Evolutionary conservation across 2,797 vertebrate species (phyloP).

Genomic region (Siniperca scherzeri): DNA sequence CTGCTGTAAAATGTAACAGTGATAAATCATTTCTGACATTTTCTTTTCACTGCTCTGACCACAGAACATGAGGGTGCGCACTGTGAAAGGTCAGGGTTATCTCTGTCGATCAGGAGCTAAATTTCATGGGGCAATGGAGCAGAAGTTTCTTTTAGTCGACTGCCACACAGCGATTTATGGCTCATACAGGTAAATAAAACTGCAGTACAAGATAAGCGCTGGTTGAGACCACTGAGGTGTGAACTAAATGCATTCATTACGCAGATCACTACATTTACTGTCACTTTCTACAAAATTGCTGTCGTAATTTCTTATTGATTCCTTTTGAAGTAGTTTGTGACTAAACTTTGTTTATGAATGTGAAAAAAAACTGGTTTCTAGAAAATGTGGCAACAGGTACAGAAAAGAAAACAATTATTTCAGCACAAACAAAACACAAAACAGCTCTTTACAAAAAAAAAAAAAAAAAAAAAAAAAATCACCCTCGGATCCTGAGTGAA

Average conservation of each 20-base stretch:
- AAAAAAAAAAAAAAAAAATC: background rate
- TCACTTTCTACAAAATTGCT: constrained; percentile 15
- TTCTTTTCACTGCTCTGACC: constrained; percentile 61
- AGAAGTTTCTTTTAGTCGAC: constrained; percentile 95
- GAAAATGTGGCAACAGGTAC: background rate
- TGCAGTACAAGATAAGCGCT: background rate
- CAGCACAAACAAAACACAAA: background rate
- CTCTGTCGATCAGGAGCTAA: constrained; percentile 94
- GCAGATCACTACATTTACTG: constrained; percentile 21
- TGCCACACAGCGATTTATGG: constrained; percentile 95
- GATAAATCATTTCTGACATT: constrained; percentile 26
- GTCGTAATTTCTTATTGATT: constrained; percentile 11
- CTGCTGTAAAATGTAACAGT: constrained; percentile 22
- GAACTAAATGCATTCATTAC: constrained; percentile 22
- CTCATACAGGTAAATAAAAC: constrained; percentile 93
- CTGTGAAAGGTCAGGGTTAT: constrained; percentile 95
- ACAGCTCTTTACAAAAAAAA: background rate
- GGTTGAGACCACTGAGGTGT: constrained; percentile 12
- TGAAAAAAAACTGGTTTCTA: background rate
- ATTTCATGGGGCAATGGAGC: constrained; percentile 95
- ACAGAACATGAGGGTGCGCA: constrained; percentile 96
- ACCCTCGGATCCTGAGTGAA: background rate
- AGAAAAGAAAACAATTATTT: background rate
- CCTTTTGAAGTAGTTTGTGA: background rate
- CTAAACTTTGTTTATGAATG: background rate